Evolutionary conservation across 2,113 vertebrate genomes (phyloP).

Genomic region (Chionodraco myersi): DNA sequence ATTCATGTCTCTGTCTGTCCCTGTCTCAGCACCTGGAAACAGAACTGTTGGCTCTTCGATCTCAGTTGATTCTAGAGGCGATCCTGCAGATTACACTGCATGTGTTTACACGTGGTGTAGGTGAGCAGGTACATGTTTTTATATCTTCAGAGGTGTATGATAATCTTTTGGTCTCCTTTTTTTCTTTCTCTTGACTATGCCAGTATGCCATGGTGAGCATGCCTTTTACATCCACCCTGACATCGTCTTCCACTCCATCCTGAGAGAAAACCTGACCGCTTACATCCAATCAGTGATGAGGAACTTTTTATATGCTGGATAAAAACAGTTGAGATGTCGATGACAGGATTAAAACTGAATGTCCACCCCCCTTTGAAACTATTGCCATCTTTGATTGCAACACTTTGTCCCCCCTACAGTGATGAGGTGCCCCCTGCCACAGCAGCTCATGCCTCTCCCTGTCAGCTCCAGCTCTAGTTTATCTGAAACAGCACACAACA

Average conservation of each 20-base stretch:
- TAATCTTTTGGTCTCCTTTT: neutral
- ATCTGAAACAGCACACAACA: conserved; percentile 10
- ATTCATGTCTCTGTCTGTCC: neutral
- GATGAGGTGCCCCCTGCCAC: conserved; percentile 36
- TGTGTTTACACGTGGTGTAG: neutral
- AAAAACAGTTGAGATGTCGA: neutral
- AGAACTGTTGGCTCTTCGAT: conserved; percentile 22
- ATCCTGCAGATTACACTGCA: conserved; percentile 4
- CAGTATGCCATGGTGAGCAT: neutral
- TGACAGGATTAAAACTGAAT: neutral
- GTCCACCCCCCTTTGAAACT: too few relatives aligned
- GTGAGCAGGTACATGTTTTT: neutral
- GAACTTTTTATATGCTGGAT: neutral
- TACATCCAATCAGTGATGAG: conserved; percentile 16
- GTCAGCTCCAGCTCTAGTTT: conserved; percentile 31
- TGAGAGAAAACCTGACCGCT: conserved; percentile 24
- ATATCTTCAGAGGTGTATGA: neutral
- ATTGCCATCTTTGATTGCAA: too few relatives aligned
- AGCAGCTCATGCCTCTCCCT: conserved; percentile 29
- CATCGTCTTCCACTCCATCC: conserved; percentile 23
- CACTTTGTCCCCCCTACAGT: conserved; percentile 5
- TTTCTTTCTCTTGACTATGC: conserved; percentile 7
- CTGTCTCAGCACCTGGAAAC: conserved; percentile 28
- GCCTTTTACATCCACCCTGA: conserved; percentile 20
- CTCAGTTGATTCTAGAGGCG: conserved; percentile 22